Conservation (phyloP, 92 coral and sea anemone genomes). For the Siderastrea siderea region DNA sequence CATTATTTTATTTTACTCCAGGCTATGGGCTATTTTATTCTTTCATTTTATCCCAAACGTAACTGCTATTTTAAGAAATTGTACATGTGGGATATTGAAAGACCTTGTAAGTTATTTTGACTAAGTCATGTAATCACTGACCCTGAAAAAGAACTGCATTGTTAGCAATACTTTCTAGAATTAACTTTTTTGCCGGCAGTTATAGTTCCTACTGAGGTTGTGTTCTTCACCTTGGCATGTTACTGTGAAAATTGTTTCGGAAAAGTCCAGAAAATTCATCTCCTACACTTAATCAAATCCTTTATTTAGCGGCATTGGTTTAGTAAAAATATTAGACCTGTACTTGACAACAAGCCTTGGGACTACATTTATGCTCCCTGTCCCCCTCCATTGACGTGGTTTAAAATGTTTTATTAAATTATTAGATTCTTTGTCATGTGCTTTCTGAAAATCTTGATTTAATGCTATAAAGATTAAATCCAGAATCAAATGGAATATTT, state of each 20-base stretch:
- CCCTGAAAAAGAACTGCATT: not conserved
- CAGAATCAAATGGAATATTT: too few relatives aligned
- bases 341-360: too few relatives aligned
- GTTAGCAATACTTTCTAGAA: not conserved
- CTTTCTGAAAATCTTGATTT: too few relatives aligned
- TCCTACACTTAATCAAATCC: too few relatives aligned
- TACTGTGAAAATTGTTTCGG: not conserved
- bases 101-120: not conserved
- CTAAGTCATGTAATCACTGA: not conserved
- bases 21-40: not conserved
- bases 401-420: too few relatives aligned
- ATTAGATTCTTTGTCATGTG: too few relatives aligned
- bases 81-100: not conserved
- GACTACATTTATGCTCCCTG: too few relatives aligned
- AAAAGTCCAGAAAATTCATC: too few relatives aligned
- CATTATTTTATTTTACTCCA: not conserved
- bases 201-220: constrained; percentile 2
- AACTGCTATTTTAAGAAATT: not conserved
- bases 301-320: too few relatives aligned
- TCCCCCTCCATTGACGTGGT: too few relatives aligned
- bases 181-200: not conserved
- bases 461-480: too few relatives aligned
- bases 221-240: not conserved
- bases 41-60: not conserved
- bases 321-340: too few relatives aligned